A percentile compares a stretch with the other conserved stretches of the same genome.
Evolutionary conservation across 2,797 vertebrate species (phyloP).

Genomic region (Propithecus deckenii): DNA sequence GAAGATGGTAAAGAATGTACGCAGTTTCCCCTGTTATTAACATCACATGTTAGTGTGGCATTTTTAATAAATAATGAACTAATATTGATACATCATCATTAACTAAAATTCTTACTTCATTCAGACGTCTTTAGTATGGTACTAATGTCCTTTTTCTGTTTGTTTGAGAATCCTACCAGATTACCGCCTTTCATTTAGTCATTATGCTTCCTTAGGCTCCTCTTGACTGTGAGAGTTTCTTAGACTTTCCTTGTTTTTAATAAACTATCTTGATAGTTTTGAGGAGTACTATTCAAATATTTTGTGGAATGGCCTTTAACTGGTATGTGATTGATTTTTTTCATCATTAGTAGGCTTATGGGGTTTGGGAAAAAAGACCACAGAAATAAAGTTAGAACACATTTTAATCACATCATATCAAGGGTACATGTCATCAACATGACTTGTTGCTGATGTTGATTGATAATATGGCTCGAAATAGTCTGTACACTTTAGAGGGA

Average conservation of each 20-base stretch:
- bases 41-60: background rate
- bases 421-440: background rate
- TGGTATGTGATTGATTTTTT: background rate
- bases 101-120: background rate
- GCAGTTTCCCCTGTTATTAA: background rate
- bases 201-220: background rate
- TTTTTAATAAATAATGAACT: background rate
- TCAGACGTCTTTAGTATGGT: background rate
- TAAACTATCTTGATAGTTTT: background rate
- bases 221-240: background rate
- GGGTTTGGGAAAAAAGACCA: background rate
- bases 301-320: background rate
- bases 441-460: background rate
- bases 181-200: background rate
- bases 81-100: background rate
- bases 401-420: background rate
- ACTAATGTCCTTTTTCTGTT: background rate
- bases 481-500: background rate
- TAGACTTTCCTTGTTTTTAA: background rate
- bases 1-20: background rate
- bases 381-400: background rate
- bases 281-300: background rate
- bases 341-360: background rate
- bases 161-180: background rate
- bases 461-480: background rate